phyloP scores from a whole-genome alignment of 2,113 vertebrate genomes.

The Triplophysa rosa region DNA sequence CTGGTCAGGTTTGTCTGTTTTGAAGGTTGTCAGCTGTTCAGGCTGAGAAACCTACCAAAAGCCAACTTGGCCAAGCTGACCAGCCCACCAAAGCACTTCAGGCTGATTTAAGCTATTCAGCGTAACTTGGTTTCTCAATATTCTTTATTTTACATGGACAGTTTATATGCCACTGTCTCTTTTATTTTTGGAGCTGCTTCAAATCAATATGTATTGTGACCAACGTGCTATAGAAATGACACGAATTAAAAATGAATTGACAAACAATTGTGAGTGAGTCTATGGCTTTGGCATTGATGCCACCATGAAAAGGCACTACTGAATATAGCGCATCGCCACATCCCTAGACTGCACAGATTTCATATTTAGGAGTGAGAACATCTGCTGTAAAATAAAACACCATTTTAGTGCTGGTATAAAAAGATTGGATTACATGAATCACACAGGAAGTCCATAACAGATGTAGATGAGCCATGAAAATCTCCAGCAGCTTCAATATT shows the following conservation, averaged over 20 bases:
- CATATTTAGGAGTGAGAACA: conserved; percentile 41
- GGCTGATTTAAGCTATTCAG: too few species aligned
- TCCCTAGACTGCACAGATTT: neutral
- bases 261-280: neutral
- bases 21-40: neutral
- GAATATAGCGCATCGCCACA: conserved; percentile 2
- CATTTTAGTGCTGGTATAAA: conserved; percentile 35
- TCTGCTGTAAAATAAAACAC: conserved; percentile 38
- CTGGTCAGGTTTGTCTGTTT: neutral
- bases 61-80: too few species aligned
- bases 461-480: conserved; percentile 17
- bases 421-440: conserved; percentile 13
- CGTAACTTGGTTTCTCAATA: too few species aligned
- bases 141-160: neutral
- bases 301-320: neutral
- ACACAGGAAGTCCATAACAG: conserved; percentile 33
- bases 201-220: too few species aligned
- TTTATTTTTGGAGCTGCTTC: neutral
- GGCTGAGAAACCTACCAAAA: neutral
- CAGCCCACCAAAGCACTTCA: too few species aligned
- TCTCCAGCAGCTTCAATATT: conserved; percentile 10
- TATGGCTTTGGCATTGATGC: conserved; percentile 2
- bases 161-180: neutral
- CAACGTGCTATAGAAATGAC: neutral
- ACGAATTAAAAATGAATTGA: neutral